Percentiles rank a stretch among this genome's conserved stretches.
These are phyloP conservation scores for Nycticebus coucang DNA, from an alignment of 2,113 vertebrate genomes.

Conservation along the genomic window DNA sequence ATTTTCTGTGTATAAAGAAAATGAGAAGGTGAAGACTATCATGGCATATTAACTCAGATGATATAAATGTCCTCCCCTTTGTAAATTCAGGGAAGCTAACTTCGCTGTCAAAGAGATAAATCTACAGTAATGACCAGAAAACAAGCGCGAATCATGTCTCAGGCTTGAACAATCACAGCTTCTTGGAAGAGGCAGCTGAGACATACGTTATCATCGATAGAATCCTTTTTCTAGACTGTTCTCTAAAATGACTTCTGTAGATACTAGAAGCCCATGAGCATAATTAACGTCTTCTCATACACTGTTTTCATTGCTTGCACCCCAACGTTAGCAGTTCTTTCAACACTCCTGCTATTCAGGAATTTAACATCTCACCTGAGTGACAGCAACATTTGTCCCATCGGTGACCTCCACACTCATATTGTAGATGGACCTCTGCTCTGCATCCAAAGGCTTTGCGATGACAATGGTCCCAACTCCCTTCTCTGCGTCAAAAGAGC, in stretches of 20 bases:
- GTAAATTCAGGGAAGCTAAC: background rate
- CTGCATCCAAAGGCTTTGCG: conserved; percentile 95
- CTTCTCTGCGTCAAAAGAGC: conserved; percentile 94
- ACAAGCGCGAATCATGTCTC: background rate
- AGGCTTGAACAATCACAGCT: background rate
- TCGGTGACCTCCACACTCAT: conserved; percentile 97
- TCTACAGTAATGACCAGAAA: background rate
- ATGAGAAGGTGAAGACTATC: background rate
- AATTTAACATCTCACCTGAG: conserved; percentile 89
- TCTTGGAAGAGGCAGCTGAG: background rate
- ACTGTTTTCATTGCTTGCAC: background rate
- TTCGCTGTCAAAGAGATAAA: conserved; percentile 8
- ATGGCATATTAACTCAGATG: background rate
- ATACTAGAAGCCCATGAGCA: background rate
- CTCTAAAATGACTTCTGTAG: background rate
- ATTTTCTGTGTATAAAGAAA: background rate
- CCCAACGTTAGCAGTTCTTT: background rate
- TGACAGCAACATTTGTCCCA: conserved; percentile 91
- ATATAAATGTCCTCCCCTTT: background rate
- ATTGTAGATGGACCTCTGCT: conserved; percentile 95
- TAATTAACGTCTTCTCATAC: background rate
- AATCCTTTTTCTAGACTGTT: background rate
- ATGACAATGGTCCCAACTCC: conserved; percentile 96
- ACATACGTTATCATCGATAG: background rate
- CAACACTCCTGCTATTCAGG: background rate